These are phyloP conservation scores for Neoaliturus tenellus DNA, from an alignment of 2,888 invertebrate species.

Conservation along the genomic window DNA sequence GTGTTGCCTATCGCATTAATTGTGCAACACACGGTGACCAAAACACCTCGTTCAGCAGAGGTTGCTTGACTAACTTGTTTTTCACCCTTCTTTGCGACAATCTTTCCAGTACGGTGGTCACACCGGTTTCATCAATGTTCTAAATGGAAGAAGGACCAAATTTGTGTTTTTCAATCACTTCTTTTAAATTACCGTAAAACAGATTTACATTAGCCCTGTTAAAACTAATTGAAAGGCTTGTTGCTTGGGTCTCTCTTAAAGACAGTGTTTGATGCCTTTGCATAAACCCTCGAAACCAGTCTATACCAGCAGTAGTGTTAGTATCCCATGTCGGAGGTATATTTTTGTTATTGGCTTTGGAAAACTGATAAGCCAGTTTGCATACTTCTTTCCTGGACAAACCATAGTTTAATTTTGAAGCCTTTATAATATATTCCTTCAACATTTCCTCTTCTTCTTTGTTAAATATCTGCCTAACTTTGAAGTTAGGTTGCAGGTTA, in stretches of 20 bases:
- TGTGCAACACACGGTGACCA: conserved; percentile 11
- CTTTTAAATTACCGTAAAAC: conserved; percentile 53
- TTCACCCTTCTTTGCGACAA: conserved; percentile 41
- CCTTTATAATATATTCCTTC: conserved; percentile 23
- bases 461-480: conserved; percentile 37
- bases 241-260: conserved; percentile 52
- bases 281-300: conserved; percentile 50
- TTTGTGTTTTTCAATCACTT: conserved; percentile 41
- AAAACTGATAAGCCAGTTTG: conserved; percentile 47
- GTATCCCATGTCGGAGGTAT: conserved; percentile 31
- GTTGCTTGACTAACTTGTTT: conserved; percentile 38
- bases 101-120: conserved; percentile 46
- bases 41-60: conserved; percentile 48
- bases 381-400: conserved; percentile 32
- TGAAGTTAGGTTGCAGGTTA: conserved; percentile 41
- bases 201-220: conserved; percentile 39
- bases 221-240: conserved; percentile 54
- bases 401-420: conserved; percentile 47
- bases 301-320: background rate
- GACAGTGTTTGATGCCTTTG: conserved; percentile 49
- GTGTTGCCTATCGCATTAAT: conserved; percentile 46
- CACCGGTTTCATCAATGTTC: conserved; percentile 59
- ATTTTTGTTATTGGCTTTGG: conserved; percentile 44
- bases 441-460: conserved; percentile 25
- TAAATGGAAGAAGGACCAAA: conserved; percentile 50